phyloP scores from a whole-genome alignment of 2,888 invertebrate genomes.

The Lysandra bellargus region DNA sequence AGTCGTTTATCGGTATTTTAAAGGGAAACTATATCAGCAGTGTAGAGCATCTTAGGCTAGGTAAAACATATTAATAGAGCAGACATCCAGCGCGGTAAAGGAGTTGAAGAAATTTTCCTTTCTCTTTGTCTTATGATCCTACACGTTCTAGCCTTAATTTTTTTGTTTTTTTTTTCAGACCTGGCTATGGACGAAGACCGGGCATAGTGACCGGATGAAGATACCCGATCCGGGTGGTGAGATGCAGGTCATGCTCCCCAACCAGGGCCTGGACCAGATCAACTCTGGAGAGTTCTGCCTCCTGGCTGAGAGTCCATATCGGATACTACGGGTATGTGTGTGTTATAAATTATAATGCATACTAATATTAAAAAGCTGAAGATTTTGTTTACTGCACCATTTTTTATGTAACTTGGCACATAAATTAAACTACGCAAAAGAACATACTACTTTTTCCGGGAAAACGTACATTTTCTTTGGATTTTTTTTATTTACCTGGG shows the following conservation, averaged over 20 bases:
- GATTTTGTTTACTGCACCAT: too few relatives aligned
- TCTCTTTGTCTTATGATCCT: neutral
- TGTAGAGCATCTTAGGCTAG: too few relatives aligned
- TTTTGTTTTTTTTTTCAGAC: conserved; percentile 53
- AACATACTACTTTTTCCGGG: neutral
- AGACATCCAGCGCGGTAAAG: neutral
- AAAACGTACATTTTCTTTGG: neutral
- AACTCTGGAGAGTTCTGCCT: conserved; percentile 83
- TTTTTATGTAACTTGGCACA: neutral
- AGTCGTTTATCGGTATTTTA: too few relatives aligned
- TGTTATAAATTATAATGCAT: conserved; percentile 39
- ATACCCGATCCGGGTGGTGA: conserved; percentile 67
- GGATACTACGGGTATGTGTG: conserved; percentile 85
- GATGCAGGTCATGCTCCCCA: conserved; percentile 80
- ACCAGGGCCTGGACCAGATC: conserved; percentile 49
- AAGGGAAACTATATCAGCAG: too few relatives aligned
- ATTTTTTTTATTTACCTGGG: too few relatives aligned
- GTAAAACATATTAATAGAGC: neutral
- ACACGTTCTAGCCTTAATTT: neutral
- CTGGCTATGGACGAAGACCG: conserved; percentile 65
- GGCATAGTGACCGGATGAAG: conserved; percentile 53
- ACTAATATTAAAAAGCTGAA: too few relatives aligned
- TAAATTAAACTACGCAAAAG: neutral
- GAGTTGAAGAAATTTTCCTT: too few relatives aligned
- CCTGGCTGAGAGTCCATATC: conserved; percentile 86